Conservation (phyloP, 2,113 vertebrate genomes). For the Nesogale talazaci region DNA sequence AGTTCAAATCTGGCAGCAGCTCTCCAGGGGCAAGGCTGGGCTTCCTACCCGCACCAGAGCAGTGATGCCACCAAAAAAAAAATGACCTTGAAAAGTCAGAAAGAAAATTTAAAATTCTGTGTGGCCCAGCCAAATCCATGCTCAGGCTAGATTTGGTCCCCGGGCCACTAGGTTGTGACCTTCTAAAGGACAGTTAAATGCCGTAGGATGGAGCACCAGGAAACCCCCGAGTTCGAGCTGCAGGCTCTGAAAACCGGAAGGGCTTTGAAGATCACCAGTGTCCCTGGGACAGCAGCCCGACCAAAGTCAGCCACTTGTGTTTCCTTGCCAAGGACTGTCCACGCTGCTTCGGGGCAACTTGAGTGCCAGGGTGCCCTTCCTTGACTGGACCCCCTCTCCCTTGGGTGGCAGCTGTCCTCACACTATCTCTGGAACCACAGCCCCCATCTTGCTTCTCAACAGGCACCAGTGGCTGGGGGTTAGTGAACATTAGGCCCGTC, state of each 20-base stretch:
- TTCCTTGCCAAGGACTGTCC: rapidly evolving
- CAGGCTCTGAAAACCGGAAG: neutral
- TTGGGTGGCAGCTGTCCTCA: neutral
- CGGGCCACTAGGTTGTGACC: neutral
- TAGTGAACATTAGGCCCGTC: neutral
- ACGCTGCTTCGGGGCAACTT: neutral
- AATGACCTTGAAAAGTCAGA: neutral
- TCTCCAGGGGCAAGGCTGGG: too few species aligned
- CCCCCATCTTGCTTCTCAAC: neutral
- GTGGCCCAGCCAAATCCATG: neutral
- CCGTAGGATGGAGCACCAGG: neutral
- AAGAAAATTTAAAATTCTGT: neutral
- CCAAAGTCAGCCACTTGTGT: neutral
- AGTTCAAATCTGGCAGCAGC: too few species aligned
- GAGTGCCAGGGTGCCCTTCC: neutral
- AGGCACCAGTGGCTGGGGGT: neutral
- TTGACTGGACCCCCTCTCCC: conserved; percentile 24
- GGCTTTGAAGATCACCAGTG: neutral
- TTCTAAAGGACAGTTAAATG: neutral
- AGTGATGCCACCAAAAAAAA: too few species aligned
- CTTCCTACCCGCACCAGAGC: too few species aligned
- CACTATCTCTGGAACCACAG: neutral
- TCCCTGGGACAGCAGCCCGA: neutral
- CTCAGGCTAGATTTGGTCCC: neutral
- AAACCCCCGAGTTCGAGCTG: neutral